These are phyloP conservation scores for Hypolimnas misippus DNA, from an alignment of 2,888 invertebrate genomes.

Conservation along the genomic window DNA sequence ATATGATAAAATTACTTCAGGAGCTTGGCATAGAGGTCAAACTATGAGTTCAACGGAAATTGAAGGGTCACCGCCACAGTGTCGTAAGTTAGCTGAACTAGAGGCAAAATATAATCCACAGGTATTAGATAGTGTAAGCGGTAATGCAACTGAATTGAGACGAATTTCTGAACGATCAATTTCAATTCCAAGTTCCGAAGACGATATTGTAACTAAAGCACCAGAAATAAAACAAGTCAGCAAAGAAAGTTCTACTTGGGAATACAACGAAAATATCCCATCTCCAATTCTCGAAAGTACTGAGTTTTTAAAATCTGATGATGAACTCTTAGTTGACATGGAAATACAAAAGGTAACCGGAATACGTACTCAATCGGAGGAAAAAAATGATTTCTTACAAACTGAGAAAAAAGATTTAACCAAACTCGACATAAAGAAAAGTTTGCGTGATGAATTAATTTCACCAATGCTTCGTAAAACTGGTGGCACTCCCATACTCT, in stretches of 20 bases:
- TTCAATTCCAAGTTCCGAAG: conserved; percentile 90
- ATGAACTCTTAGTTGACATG: conserved; percentile 82
- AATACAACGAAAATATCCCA: conserved; percentile 86
- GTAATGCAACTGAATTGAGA: conserved; percentile 87
- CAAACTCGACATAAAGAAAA: conserved; percentile 73
- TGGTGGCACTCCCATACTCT: conserved; percentile 90
- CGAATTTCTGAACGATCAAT: conserved; percentile 90
- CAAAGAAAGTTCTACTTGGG: conserved; percentile 84
- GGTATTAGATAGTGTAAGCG: conserved; percentile 85
- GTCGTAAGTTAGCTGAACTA: conserved; percentile 85
- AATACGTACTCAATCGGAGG: conserved; percentile 60
- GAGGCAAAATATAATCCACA: conserved; percentile 87
- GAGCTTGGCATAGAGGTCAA: conserved; percentile 87
- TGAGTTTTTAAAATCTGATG: conserved; percentile 85
- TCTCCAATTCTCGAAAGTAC: conserved; percentile 86
- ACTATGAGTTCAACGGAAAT: conserved; percentile 91
- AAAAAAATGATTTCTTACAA: conserved; percentile 57
- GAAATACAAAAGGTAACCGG: conserved; percentile 84
- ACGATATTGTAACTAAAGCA: conserved; percentile 86
- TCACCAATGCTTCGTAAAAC: conserved; percentile 88
- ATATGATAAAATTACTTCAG: conserved; percentile 87
- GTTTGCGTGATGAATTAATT: conserved; percentile 87
- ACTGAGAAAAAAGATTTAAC: conserved; percentile 59
- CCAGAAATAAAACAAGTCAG: conserved; percentile 78
- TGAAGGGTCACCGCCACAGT: conserved; percentile 90